A percentile compares a stretch with the other conserved stretches of the same genome.
These are phyloP conservation scores for Drosophila tanythrix DNA, from an alignment of 2,888 invertebrate genomes.

Conservation along the genomic window DNA sequence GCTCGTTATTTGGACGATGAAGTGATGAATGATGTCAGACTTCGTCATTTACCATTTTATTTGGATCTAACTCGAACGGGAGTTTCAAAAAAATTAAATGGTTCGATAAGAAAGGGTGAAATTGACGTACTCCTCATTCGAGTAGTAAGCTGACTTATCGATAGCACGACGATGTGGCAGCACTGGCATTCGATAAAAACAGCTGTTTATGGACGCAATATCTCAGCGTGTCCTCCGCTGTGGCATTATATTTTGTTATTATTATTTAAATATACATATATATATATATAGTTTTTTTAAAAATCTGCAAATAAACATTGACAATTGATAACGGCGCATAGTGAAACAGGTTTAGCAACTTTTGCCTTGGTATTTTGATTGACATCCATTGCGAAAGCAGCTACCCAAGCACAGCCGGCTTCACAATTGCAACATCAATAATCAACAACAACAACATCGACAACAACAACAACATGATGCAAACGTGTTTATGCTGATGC, in stretches of 20 bases:
- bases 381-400: slow-evolving; percentile 82
- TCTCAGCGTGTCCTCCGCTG: slow-evolving; percentile 23
- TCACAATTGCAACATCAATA: slow-evolving; percentile 32
- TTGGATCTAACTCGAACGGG: slow-evolving; percentile 11
- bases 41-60: slow-evolving; percentile 34
- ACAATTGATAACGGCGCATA: slow-evolving; percentile 10
- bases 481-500: slow-evolving; percentile 52
- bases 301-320: slow-evolving; percentile 3
- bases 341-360: slow-evolving; percentile 60
- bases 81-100: background rate
- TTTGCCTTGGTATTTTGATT: slow-evolving; percentile 84
- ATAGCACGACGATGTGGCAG: slow-evolving; percentile 14
- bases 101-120: background rate
- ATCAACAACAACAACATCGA: slow-evolving; percentile 25
- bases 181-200: slow-evolving; percentile 3
- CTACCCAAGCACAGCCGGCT: slow-evolving; percentile 58
- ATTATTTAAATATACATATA: slow-evolving; percentile 5
- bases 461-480: slow-evolving; percentile 14
- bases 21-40: background rate
- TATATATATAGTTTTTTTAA: slow-evolving; percentile 2
- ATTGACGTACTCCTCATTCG: background rate
- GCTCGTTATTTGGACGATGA: slow-evolving; percentile 13
- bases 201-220: slow-evolving; percentile 35
- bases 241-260: slow-evolving; percentile 8
- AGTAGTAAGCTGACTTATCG: slow-evolving; percentile 6